Evolutionary conservation across 2,113 vertebrate genomes (phyloP), one percentile per base, ranked within the genome.

Genomic region (Marmota monax): DNA sequence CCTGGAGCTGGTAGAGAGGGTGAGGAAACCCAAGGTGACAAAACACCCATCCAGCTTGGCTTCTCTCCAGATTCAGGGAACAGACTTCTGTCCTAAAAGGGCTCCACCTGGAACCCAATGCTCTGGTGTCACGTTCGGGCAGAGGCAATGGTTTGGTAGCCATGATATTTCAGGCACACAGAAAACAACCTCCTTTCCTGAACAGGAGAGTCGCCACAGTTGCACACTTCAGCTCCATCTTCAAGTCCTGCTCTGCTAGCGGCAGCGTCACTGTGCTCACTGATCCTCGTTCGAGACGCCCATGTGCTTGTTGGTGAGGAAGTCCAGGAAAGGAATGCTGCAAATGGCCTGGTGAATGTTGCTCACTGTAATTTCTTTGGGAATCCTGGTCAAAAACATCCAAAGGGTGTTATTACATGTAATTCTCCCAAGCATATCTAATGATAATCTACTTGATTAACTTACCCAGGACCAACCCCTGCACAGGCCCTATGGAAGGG

Each of bases 241-340:
- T 88, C 93, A 23, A 94, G 92, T 95, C 95, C 96, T 94, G 89
- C 95, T 94, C 97, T 95, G 72, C 95, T 37, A 72, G 87, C 42
- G 95, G 88, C 73, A 74, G 92, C 95, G 96, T 96, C 91, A 18
- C 16, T 14, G 79, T 70, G 51, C 79, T 99, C 97, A 99, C 67
- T 98, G 98, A 8, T 99, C 98, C 87, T 98, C 98, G 53, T 96
- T 97, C 96, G 99, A 89, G 96, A 99, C 98, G 82, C 99, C 99
- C 99, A 99, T 99, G 98, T 99, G 98, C 80, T 99, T 98, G 98
- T 99, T 99, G 93, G 99, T 99, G 97, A 99, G 99, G 98, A 99
- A 99, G 98, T 99, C 99, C 97, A 99, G 99, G 97, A 99, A 99
- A 76, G 99, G 99, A 98, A 99, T 98, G 97, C 98, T 99, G 97